phyloP scores from a whole-genome alignment of 2,797 vertebrate genomes.

The Nasua narica region DNA sequence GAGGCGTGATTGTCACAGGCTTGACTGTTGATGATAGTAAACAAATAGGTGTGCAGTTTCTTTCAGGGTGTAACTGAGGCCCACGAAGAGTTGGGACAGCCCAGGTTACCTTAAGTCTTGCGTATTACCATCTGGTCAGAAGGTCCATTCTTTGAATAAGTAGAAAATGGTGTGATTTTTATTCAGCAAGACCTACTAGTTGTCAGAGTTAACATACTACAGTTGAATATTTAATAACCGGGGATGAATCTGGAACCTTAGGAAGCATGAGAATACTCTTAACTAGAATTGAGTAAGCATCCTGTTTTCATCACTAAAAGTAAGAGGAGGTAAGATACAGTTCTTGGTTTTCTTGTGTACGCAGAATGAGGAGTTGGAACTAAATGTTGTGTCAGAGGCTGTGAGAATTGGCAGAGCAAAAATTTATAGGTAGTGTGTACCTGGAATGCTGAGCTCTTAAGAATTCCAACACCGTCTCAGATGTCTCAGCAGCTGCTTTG shows the following conservation, averaged over 20 bases:
- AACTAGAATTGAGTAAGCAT: neutral
- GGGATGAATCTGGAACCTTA: constrained; percentile 16
- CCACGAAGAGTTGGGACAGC: neutral
- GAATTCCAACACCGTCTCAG: neutral
- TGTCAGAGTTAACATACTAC: neutral
- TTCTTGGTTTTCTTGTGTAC: constrained; percentile 36
- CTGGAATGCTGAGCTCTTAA: neutral
- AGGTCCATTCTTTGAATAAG: neutral
- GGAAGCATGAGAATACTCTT: constrained; percentile 31
- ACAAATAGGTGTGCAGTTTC: neutral
- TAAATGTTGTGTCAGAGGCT: neutral
- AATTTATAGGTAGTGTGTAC: neutral
- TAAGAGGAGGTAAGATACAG: neutral
- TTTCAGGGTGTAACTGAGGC: neutral
- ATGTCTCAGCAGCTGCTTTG: neutral
- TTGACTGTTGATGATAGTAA: neutral
- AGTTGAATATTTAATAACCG: constrained; percentile 20
- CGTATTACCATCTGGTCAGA: neutral
- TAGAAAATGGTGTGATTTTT: constrained; percentile 31
- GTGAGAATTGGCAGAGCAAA: constrained; percentile 13
- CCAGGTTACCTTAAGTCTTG: neutral
- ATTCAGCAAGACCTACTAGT: neutral
- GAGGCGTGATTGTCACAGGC: neutral
- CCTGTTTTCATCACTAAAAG: neutral
- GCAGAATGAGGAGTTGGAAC: constrained; percentile 23